These are phyloP conservation scores for Apogon talboti DNA, from an alignment of 2,797 vertebrate species.

Conservation along the genomic window DNA sequence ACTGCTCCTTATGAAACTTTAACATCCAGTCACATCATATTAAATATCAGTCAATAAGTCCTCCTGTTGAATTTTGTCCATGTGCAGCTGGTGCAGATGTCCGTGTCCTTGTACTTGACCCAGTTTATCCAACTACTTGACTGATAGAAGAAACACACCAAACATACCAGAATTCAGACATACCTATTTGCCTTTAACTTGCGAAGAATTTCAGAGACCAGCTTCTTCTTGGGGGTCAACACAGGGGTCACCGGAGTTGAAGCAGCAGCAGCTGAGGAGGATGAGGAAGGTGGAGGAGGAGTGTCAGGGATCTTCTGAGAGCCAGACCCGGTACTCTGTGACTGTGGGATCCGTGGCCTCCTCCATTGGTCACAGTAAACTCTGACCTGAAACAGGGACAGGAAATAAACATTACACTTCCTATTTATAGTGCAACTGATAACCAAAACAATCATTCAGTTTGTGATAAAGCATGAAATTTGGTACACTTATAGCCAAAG, in stretches of 20 bases:
- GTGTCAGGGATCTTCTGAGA: constrained; percentile 6
- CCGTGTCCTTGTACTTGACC: neutral
- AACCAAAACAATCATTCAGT: no score
- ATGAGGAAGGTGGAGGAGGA: neutral
- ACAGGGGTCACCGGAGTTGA: constrained; percentile 28
- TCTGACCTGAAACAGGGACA: constrained; percentile 57
- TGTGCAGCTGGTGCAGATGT: no score
- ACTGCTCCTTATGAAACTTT: no score
- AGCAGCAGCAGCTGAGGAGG: neutral
- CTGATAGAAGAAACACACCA: no score
- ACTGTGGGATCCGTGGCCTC: constrained; percentile 40
- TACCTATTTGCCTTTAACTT: constrained; percentile 78
- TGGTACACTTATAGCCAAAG: no score
- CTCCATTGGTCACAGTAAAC: constrained; percentile 80
- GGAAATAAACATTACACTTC: neutral
- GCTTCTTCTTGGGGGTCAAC: constrained; percentile 70
- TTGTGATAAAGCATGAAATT: no score
- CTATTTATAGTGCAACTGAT: neutral
- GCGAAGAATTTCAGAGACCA: constrained; percentile 65
- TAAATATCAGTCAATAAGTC: no score
- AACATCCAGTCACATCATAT: no score
- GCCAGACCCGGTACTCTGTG: constrained; percentile 1
- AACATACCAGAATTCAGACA: no score
- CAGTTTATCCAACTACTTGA: no score
- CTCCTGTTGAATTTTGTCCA: no score